phyloP scores from a whole-genome alignment of 2,113 vertebrate genomes.

The Gymnorhina tibicen region DNA sequence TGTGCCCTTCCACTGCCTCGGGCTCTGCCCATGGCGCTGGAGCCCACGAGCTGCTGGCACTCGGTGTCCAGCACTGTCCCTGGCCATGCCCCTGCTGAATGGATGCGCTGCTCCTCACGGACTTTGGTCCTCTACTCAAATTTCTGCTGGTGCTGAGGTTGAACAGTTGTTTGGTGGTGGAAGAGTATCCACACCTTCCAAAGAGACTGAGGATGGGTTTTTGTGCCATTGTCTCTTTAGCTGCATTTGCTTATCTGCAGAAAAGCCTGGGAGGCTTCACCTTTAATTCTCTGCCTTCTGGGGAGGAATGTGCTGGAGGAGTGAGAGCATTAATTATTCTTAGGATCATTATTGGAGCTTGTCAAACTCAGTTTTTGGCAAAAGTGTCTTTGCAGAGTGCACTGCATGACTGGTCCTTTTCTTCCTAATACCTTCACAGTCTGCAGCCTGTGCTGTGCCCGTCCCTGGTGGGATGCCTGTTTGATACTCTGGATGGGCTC shows the following conservation, averaged over 20 bases:
- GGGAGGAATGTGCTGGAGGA: constrained; percentile 1
- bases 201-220: neutral
- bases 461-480: neutral
- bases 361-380: constrained; percentile 28
- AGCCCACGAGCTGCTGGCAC: neutral
- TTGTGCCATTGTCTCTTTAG: neutral
- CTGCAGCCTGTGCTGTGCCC: neutral
- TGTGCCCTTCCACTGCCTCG: rapidly evolving
- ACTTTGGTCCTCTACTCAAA: neutral
- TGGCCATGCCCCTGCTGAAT: neutral
- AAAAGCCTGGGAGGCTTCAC: neutral
- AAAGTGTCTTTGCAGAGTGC: neutral
- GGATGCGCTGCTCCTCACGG: neutral
- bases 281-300: constrained; percentile 4
- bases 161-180: neutral
- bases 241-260: neutral
- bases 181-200: neutral
- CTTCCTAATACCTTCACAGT: neutral
- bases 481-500: constrained; percentile 4
- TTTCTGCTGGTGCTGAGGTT: neutral
- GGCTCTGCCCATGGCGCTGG: neutral
- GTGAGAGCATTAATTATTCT: constrained; percentile 27
- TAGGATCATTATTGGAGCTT: constrained; percentile 17
- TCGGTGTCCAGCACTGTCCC: neutral
- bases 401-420: neutral